Evolutionary conservation across 2,113 vertebrate species (phyloP), one percentile per base, ranked within the genome.

Genomic region (Illadopsis cleaveri): DNA sequence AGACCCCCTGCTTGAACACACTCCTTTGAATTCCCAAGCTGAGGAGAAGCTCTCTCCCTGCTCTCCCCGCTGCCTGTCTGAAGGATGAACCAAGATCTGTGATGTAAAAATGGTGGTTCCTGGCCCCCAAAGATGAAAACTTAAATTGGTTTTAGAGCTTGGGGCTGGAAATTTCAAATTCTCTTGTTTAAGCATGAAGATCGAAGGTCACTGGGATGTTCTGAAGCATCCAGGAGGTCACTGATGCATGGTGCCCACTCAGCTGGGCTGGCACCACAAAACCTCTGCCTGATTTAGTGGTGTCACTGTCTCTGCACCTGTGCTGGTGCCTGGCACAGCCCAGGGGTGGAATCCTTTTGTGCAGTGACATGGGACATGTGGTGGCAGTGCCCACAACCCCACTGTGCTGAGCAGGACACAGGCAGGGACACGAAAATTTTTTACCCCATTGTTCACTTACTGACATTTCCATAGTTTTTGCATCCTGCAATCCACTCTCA

Each of bases 211-310:
- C 0, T 33, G 53, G 40, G 54, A 23, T 2, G 0, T 35, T 30
- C 25, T 30, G 10, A 1, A 0, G 2, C 0, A 5, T 11, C 33
- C 57, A 31, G 6, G 12, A 18, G 47, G 20, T 54, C 5, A 0
- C 2, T 7, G 5, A 48, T 17, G 75, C 3, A 1, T 2, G 28
- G 42, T 57, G n/a, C 84, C 38, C 28, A 1, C 47, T 54, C 48
- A 0, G 27, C n/a, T 7, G 57, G 61, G 70, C 54, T 69, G 78
- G 54, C 21, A 48, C 35, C 70, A 76, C 40, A 23, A 54, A 69
- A 19, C 12, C 48, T 44, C 48, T 4, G 62, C 12, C 22, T 70
- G 7, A 14, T 33, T 12, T 4, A 40, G 31, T 10, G 56, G 2
- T 50, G 62, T 7, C 27, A 12, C 61, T 22, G 22, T 23, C 8